phyloP scores from a whole-genome alignment of 2,113 vertebrate species.

The Scatophagus argus region DNA sequence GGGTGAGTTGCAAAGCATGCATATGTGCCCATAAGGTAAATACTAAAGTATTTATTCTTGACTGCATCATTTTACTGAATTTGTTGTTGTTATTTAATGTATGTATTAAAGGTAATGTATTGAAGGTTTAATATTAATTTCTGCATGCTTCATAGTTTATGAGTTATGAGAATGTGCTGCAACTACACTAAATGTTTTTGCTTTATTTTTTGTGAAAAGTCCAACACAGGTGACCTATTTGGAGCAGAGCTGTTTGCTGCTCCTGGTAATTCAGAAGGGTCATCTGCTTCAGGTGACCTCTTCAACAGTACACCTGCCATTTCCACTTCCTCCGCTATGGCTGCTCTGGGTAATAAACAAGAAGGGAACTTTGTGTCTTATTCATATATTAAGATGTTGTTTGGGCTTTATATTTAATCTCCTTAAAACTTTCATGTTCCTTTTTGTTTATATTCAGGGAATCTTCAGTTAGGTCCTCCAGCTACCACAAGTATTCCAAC shows the following conservation, averaged over 20 bases:
- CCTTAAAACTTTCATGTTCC: background rate
- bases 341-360: conserved; percentile 75
- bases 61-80: background rate
- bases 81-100: background rate
- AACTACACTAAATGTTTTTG: background rate
- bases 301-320: conserved; percentile 81
- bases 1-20: conserved; percentile 73
- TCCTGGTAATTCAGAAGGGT: conserved; percentile 56
- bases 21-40: background rate
- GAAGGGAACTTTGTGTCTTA: background rate
- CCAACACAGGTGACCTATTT: conserved; percentile 84
- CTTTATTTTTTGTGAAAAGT: conserved; percentile 72
- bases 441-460: conserved; percentile 77
- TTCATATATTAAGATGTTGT: background rate
- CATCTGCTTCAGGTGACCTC: conserved; percentile 76
- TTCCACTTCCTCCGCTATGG: conserved; percentile 59
- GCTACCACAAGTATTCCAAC: conserved; percentile 63
- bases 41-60: background rate
- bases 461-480: conserved; percentile 78
- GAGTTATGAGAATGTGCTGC: background rate
- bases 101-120: too few species aligned
- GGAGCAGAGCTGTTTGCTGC: conserved; percentile 86
- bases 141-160: background rate
- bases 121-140: background rate
- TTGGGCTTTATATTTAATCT: background rate